Conservation (phyloP, 1,140 invertebrate genomes). For the Bombus waltoni region DNA sequence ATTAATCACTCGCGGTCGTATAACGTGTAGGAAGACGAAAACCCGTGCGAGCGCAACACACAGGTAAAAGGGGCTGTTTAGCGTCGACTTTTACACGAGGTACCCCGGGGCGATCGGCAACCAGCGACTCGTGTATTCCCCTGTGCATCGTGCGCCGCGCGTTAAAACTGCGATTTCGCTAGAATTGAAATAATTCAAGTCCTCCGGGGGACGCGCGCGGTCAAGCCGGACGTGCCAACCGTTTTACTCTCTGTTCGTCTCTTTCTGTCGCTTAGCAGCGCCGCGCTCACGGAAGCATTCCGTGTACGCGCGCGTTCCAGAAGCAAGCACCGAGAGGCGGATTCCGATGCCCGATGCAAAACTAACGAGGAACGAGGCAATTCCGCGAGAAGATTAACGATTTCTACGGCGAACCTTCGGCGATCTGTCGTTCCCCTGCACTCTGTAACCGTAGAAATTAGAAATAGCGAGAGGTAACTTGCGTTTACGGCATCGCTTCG, state of each 20-base stretch:
- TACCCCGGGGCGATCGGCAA: conserved; percentile 56
- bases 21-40: conserved; percentile 40
- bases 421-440: conserved; percentile 2
- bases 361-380: conserved; percentile 36
- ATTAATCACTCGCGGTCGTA: conserved; percentile 64
- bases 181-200: conserved; percentile 55
- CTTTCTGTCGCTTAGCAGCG: neutral
- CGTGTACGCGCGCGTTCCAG: conserved; percentile 10
- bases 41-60: neutral
- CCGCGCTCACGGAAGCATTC: conserved; percentile 9
- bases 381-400: conserved; percentile 46
- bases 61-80: conserved; percentile 60
- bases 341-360: conserved; percentile 45
- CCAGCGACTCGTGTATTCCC: conserved; percentile 7
- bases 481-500: neutral
- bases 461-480: neutral
- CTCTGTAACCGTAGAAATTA: neutral
- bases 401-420: conserved; percentile 21
- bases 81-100: conserved; percentile 58
- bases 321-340: neutral
- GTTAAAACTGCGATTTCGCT: conserved; percentile 46
- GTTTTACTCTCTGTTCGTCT: neutral
- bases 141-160: neutral
- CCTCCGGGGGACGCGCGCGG: neutral
- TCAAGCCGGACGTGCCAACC: neutral